A percentile compares a stretch with the other conserved stretches of the same genome.
Evolutionary conservation across 2,113 vertebrate genomes (phyloP).

Genomic region (Gobius niger): DNA sequence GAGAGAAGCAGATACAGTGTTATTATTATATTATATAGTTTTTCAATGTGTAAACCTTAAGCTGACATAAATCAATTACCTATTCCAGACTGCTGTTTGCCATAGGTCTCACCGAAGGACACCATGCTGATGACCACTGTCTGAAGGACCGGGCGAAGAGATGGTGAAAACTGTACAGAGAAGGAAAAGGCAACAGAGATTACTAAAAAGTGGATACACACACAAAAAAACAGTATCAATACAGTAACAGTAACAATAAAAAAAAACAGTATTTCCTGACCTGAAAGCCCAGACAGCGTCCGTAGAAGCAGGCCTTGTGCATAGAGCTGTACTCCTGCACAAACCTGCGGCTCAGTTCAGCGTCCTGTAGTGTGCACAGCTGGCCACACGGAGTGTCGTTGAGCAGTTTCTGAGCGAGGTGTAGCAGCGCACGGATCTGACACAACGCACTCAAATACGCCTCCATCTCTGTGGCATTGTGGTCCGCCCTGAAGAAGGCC

Average conservation of each 20-base stretch:
- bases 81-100: conserved; percentile 81
- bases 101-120: conserved; percentile 87
- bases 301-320: conserved; percentile 93
- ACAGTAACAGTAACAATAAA: too few species aligned
- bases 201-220: too few species aligned
- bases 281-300: conserved; percentile 91
- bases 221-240: too few species aligned
- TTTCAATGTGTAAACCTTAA: neutral
- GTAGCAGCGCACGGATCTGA: conserved; percentile 85
- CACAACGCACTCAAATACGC: conserved; percentile 86
- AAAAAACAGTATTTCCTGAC: conserved; percentile 55
- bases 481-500: conserved; percentile 85
- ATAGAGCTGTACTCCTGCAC: conserved; percentile 86
- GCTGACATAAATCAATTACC: conserved; percentile 60
- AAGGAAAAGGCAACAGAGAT: neutral
- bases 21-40: neutral
- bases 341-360: conserved; percentile 73
- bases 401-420: conserved; percentile 83
- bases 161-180: conserved; percentile 78
- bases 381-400: conserved; percentile 74
- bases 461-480: conserved; percentile 86
- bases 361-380: conserved; percentile 80
- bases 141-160: conserved; percentile 87
- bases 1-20: neutral
- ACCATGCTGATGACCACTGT: conserved; percentile 89